Evolutionary conservation across 2,888 invertebrate genomes (phyloP).

Genomic region (Agrilus cyanescens): DNA sequence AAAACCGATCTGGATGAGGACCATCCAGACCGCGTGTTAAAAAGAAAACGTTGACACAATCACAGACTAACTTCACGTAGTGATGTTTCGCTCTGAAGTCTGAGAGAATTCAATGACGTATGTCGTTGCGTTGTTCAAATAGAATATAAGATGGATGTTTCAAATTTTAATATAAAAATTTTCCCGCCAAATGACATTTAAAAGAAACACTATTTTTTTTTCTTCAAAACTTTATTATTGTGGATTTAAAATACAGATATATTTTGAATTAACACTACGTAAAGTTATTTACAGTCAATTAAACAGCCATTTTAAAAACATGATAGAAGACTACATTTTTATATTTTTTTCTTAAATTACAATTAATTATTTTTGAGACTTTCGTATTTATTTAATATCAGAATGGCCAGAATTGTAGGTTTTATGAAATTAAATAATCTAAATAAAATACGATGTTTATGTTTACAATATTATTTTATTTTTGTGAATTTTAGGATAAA

Average conservation of each 20-base stretch:
- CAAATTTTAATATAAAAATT: conserved; percentile 7
- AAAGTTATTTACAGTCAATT: conserved; percentile 5
- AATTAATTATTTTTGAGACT: no score
- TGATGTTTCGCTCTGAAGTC: neutral
- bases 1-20: conserved; percentile 8
- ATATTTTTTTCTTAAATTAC: neutral
- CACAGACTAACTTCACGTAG: neutral
- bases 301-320: conserved; percentile 1
- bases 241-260: no score
- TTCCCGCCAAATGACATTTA: conserved; percentile 5
- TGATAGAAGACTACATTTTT: neutral
- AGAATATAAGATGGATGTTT: conserved; percentile 8
- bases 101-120: conserved; percentile 1
- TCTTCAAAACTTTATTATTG: no score
- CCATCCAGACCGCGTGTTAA: conserved; percentile 13
- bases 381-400: no score
- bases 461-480: no score
- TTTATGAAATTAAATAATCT: no score
- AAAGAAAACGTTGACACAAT: conserved; percentile 5
- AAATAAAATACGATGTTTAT: no score
- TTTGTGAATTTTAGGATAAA: no score
- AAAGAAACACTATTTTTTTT: no score
- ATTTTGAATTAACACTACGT: no score
- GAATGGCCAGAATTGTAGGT: no score
- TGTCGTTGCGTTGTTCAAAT: neutral